Percentiles rank a stretch among this genome's conserved stretches.
phyloP scores from a whole-genome alignment of 2,113 vertebrate genomes.

The Hippolais icterina region DNA sequence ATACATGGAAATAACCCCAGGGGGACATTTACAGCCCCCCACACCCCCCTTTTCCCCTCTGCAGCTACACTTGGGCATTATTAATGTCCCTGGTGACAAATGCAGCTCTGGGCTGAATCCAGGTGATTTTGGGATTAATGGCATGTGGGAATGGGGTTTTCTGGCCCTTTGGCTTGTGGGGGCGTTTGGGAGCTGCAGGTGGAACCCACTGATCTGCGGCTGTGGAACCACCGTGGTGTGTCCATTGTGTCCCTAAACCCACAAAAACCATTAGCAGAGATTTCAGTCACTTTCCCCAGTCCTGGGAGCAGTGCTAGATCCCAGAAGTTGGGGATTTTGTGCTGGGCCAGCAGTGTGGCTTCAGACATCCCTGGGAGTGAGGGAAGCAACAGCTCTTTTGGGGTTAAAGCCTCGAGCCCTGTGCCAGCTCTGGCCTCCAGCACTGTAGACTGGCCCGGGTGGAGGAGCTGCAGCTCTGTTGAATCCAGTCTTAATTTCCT shows the following conservation, averaged over 20 bases:
- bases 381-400: not conserved
- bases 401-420: not conserved
- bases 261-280: not conserved
- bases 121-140: not conserved
- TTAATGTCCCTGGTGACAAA: not conserved
- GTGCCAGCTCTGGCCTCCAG: not conserved
- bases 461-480: not conserved
- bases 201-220: accelerated
- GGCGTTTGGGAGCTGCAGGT: not conserved
- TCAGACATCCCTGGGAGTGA: not conserved
- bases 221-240: not conserved
- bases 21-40: accelerated
- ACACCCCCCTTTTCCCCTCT: not conserved
- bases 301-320: not conserved
- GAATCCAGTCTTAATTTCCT: not conserved
- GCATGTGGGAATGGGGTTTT: not conserved
- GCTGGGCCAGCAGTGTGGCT: not conserved
- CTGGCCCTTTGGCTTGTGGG: not conserved
- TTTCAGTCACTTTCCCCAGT: not conserved
- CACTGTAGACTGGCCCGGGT: not conserved
- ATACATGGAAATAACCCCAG: not conserved
- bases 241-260: not conserved
- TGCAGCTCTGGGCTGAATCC: not conserved
- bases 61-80: not conserved
- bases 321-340: not conserved